These are phyloP conservation scores for Xyrauchen texanus DNA, from an alignment of 2,113 vertebrate genomes.

Conservation along the genomic window DNA sequence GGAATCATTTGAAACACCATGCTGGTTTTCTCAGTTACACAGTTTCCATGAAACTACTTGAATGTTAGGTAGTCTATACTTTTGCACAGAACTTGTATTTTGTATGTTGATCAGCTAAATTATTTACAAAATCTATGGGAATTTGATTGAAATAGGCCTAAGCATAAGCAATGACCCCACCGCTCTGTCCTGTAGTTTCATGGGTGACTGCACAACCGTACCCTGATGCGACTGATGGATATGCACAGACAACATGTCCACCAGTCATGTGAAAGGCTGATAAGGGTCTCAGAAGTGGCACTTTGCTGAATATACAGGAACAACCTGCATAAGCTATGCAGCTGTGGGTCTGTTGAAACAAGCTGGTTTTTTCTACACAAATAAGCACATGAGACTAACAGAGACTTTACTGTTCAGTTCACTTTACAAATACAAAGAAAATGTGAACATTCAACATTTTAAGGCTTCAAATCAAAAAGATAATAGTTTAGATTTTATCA, in stretches of 20 bases:
- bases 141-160: not conserved
- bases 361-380: no score
- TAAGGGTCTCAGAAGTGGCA: not conserved
- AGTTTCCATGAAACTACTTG: not conserved
- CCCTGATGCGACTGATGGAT: not conserved
- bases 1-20: not conserved
- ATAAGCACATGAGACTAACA: no score
- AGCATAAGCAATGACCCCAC: not conserved
- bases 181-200: constrained; percentile 7
- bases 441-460: no score
- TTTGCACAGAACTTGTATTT: not conserved
- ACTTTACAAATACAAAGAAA: no score
- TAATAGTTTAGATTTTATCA: no score
- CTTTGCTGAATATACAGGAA: constrained; percentile 29
- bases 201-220: constrained; percentile 16
- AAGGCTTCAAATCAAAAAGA: no score
- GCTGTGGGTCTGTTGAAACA: not conserved
- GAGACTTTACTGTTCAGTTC: no score
- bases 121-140: not conserved
- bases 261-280: constrained; percentile 33
- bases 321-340: not conserved
- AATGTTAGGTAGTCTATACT: not conserved
- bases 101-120: not conserved
- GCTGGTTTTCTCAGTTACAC: not conserved
- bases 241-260: constrained; percentile 10